Conservation (phyloP, 2,797 vertebrate species). For the Gobionotothen gibberifrons region DNA sequence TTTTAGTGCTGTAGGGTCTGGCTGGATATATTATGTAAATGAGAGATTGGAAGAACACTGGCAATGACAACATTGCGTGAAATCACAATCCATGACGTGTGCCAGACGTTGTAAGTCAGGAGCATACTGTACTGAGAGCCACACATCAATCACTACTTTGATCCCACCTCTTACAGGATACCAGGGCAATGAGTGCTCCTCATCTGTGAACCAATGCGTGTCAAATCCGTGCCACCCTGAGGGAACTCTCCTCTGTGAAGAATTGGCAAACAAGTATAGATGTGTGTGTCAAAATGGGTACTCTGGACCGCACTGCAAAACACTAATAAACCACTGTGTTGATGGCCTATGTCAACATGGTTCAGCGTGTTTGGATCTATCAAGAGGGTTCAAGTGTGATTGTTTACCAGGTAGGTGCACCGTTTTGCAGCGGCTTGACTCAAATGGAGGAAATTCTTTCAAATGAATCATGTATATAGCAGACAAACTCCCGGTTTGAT, state of each 20-base stretch:
- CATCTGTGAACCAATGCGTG: conserved; percentile 72
- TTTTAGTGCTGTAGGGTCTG: conserved; percentile 29
- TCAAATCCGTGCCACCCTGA: conserved; percentile 77
- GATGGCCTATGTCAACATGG: conserved; percentile 82
- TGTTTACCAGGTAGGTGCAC: conserved; percentile 75
- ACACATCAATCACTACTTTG: conserved; percentile 76
- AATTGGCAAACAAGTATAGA: conserved; percentile 77
- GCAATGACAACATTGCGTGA: conserved; percentile 53
- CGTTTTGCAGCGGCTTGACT: conserved; percentile 38
- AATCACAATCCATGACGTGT: conserved; percentile 60
- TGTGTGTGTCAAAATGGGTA: conserved; percentile 80
- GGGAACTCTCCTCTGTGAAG: conserved; percentile 78
- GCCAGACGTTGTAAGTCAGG: conserved; percentile 44
- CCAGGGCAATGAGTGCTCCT: conserved; percentile 76
- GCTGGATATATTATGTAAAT: conserved; percentile 60
- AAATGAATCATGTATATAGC: conserved; percentile 39
- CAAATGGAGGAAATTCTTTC: conserved; percentile 26
- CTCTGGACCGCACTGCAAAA: conserved; percentile 75
- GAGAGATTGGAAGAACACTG: conserved; percentile 38
- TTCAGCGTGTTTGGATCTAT: conserved; percentile 75
- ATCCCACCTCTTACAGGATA: conserved; percentile 77
- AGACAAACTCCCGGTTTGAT: conserved; percentile 42
- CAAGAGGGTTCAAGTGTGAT: conserved; percentile 77
- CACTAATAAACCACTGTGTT: conserved; percentile 77
- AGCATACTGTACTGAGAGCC: conserved; percentile 46